These are phyloP conservation scores for Procavia capensis DNA, from an alignment of 2,113 vertebrate species.

Conservation along the genomic window DNA sequence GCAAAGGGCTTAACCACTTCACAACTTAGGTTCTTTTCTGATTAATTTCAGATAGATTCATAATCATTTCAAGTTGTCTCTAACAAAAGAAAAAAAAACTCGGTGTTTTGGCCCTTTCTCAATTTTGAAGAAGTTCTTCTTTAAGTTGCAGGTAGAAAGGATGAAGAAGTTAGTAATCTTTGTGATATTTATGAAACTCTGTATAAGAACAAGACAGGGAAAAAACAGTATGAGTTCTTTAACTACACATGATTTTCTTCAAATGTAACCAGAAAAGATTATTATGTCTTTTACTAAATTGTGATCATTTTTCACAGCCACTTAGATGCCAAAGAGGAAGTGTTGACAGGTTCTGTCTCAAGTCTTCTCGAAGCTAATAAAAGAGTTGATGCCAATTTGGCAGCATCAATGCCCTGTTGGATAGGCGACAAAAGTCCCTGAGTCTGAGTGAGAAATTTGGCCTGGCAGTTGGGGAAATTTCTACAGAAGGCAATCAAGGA, in stretches of 20 bases:
- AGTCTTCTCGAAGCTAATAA: conserved; percentile 84
- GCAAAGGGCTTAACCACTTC: neutral
- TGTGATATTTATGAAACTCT: conserved; percentile 49
- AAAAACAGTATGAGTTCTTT: conserved; percentile 53
- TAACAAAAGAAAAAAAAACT: too few species aligned
- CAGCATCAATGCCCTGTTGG: conserved; percentile 75
- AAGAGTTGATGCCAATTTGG: conserved; percentile 81
- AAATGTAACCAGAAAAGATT: conserved; percentile 70
- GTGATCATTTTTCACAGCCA: conserved; percentile 81
- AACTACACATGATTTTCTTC: conserved; percentile 78
- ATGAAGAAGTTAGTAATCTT: neutral
- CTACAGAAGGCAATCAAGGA: conserved; percentile 69
- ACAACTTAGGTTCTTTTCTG: neutral
- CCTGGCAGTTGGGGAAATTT: conserved; percentile 67
- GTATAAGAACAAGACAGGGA: conserved; percentile 47
- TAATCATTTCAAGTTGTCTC: conserved; percentile 5
- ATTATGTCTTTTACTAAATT: conserved; percentile 82
- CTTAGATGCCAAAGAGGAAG: conserved; percentile 82
- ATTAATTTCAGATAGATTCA: neutral
- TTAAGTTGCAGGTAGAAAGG: conserved; percentile 21
- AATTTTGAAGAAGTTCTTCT: neutral
- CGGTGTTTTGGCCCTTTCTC: neutral
- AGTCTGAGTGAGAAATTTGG: conserved; percentile 79
- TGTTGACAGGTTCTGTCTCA: conserved; percentile 86
- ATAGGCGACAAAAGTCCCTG: conserved; percentile 76